These are phyloP conservation scores for Spilarctia lutea DNA, from an alignment of 2,888 invertebrate species.

Conservation along the genomic window DNA sequence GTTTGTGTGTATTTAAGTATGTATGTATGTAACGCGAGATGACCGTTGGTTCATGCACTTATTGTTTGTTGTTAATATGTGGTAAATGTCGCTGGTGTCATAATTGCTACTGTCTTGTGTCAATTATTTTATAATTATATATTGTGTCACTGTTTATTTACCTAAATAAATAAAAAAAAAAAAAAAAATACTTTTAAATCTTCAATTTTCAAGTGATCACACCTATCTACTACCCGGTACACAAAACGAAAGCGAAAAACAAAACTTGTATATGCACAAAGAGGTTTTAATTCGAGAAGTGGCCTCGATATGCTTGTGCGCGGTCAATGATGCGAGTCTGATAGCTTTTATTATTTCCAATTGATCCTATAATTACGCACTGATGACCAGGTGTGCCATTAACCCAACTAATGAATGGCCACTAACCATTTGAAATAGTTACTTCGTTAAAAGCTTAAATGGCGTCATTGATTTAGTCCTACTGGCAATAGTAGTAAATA, in stretches of 20 bases:
- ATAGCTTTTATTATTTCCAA: slow-evolving; percentile 25
- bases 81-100: too few species aligned
- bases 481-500: too few species aligned
- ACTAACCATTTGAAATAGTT: neutral
- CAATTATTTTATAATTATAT: too few species aligned
- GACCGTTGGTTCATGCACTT: too few species aligned
- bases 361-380: slow-evolving; percentile 16
- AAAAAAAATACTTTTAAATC: neutral
- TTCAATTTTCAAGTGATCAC: neutral
- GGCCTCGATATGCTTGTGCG: slow-evolving; percentile 18
- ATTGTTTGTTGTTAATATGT: too few species aligned
- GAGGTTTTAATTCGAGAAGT: slow-evolving; percentile 1
- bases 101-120: too few species aligned
- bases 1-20: too few species aligned
- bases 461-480: too few species aligned
- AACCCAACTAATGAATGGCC: slow-evolving; percentile 6
- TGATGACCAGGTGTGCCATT: slow-evolving; percentile 12
- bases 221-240: neutral
- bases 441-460: neutral
- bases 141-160: too few species aligned
- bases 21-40: too few species aligned
- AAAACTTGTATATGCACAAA: slow-evolving; percentile 15
- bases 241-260: slow-evolving; percentile 16
- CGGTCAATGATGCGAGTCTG: slow-evolving; percentile 19
- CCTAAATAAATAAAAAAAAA: too few species aligned